These are phyloP conservation scores for Catocala nupta DNA, from an alignment of 2,888 invertebrate species.

Conservation along the genomic window DNA sequence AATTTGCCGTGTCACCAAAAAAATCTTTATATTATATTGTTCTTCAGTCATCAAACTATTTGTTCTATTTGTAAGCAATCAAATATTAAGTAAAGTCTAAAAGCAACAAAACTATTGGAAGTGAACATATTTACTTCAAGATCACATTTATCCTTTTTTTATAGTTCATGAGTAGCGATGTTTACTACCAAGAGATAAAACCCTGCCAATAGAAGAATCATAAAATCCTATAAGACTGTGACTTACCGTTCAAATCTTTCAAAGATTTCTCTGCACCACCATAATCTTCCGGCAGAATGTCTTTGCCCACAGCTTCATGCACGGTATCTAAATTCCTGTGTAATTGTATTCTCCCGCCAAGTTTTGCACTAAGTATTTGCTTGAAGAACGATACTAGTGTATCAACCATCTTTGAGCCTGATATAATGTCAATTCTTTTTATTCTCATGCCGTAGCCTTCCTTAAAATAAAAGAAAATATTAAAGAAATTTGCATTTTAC, in stretches of 20 bases:
- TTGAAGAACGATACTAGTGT: slow-evolving; percentile 59
- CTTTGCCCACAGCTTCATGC: slow-evolving; percentile 53
- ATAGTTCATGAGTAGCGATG: too few relatives aligned
- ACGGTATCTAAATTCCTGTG: slow-evolving; percentile 58
- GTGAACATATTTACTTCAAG: too few relatives aligned
- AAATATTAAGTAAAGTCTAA: too few relatives aligned
- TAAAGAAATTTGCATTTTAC: too few relatives aligned
- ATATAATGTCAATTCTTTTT: slow-evolving; percentile 65
- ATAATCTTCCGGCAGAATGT: slow-evolving; percentile 68
- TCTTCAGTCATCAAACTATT: too few relatives aligned
- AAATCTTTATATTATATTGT: too few relatives aligned
- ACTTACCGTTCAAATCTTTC: slow-evolving; percentile 57
- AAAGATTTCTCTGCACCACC: slow-evolving; percentile 64
- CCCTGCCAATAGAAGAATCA: not conserved
- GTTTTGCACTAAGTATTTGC: slow-evolving; percentile 63
- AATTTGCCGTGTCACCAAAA: too few relatives aligned
- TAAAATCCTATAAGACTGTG: not conserved
- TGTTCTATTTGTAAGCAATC: too few relatives aligned
- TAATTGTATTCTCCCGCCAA: slow-evolving; percentile 57
- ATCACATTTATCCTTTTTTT: too few relatives aligned
- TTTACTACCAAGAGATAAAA: not conserved
- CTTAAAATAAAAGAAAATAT: slow-evolving; percentile 53
- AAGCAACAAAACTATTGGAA: too few relatives aligned
- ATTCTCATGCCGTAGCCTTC: slow-evolving; percentile 69
- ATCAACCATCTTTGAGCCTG: slow-evolving; percentile 63